phyloP scores from a whole-genome alignment of 2,888 invertebrate species.

The Theretra japonica region DNA sequence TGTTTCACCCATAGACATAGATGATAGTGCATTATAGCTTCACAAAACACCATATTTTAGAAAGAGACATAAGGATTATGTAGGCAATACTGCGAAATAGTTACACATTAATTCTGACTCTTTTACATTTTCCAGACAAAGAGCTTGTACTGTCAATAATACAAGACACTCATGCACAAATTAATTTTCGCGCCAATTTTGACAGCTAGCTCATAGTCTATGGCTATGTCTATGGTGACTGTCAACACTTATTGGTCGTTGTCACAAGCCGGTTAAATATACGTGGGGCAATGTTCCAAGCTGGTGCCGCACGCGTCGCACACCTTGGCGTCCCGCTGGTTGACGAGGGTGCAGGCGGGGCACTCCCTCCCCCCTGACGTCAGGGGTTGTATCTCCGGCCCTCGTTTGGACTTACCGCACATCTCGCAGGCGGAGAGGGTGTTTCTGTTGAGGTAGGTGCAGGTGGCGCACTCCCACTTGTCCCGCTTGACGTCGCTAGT shows the following conservation, averaged over 20 bases:
- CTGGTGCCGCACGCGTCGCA: conserved; percentile 89
- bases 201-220: too few species aligned
- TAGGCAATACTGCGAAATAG: too few species aligned
- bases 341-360: conserved; percentile 90
- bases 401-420: conserved; percentile 88
- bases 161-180: too few species aligned
- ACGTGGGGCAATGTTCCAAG: conserved; percentile 90
- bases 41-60: too few species aligned
- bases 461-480: conserved; percentile 89
- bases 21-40: too few species aligned
- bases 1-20: too few species aligned
- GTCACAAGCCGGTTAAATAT: conserved; percentile 78
- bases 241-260: background rate
- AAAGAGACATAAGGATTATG: too few species aligned
- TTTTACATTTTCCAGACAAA: too few species aligned
- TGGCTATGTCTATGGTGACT: too few species aligned
- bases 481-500: conserved; percentile 40
- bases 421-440: conserved; percentile 88
- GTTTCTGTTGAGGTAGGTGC: conserved; percentile 87
- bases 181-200: too few species aligned
- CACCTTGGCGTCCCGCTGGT: conserved; percentile 85
- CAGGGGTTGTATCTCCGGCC: conserved; percentile 86
- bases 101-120: too few species aligned
- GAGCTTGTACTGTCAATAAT: too few species aligned
- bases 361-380: conserved; percentile 91